Evolutionary conservation across 2,888 invertebrate species (phyloP), one percentile per base, ranked within the genome.

Genomic region (Heliconius charithonia): DNA sequence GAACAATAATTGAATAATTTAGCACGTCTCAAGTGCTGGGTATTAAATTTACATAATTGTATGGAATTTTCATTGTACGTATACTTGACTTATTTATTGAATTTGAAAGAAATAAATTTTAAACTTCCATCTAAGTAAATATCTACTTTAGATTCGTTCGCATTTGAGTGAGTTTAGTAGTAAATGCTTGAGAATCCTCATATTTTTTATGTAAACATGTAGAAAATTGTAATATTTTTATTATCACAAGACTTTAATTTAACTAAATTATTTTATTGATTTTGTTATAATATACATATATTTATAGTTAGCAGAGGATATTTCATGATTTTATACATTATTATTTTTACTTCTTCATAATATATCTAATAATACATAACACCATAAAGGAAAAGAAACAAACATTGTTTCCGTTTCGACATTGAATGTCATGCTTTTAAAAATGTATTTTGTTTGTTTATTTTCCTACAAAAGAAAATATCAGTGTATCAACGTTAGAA

Each of bases 401-500:
- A 45, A 69, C 41, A 69, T 41, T 25, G 69, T 69, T 69, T 69
- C 69, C 45, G 69, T 69, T 69, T 69, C 59, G 59, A 59, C 51
- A 72, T 56, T 72, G 32, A 59, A 72, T 32, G 72, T 59, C n/a
- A 72, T 32, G 41, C 59, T 59, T 59, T 72, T 72, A 72, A 66
- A 65, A 72, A 74, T 65, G 45, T n/a, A 65, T 56, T 25, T 56
- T 56, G 56, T 73, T 69, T 73, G 73, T 29, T 78, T 77, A 72
- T 45, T 72, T 37, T 25, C 51, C n/a, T 45, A 62, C 37, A 59
- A 67, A 74, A 41, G 67, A 41, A 78, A 78, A 74, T 41, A 41
- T 74, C 25, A 51, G 32, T 67, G 65, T 71, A 77, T 25, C 37
- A 78, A 73, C 59, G n/a, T 78, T 75, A 75, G 70, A 74, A 72